Percentiles rank a stretch among this genome's conserved stretches.
Evolutionary conservation across 2,113 vertebrate species (phyloP).

Genomic region (Petroica traversi): DNA sequence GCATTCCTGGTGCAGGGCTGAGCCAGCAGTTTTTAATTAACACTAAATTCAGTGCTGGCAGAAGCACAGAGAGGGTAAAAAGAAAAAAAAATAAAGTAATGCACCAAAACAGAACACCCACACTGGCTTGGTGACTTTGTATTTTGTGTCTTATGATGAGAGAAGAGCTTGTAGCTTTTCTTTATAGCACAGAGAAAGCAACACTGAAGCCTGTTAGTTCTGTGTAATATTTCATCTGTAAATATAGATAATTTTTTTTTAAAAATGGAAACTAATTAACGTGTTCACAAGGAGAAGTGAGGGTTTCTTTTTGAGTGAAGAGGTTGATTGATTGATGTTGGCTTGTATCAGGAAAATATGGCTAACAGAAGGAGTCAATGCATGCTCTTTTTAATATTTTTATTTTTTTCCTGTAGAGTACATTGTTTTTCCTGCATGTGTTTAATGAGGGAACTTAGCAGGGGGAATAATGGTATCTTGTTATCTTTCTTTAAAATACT

Average conservation of each 20-base stretch:
- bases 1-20: neutral
- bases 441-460: neutral
- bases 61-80: neutral
- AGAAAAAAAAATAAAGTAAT: too few relatives aligned
- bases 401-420: neutral
- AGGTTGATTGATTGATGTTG: slow-evolving; percentile 20
- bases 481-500: neutral
- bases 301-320: neutral
- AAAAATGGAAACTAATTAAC: neutral
- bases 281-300: neutral
- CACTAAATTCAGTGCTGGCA: neutral
- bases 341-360: neutral
- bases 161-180: neutral
- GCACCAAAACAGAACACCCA: neutral
- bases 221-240: neutral
- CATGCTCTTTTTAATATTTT: neutral
- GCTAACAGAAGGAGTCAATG: neutral
- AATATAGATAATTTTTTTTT: neutral
- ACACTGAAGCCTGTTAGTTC: neutral
- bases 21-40: neutral
- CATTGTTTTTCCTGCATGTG: neutral
- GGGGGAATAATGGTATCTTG: neutral
- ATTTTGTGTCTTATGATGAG: neutral
- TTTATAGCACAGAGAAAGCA: neutral
- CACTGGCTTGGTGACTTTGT: neutral